phyloP scores from a whole-genome alignment of 2,797 vertebrate species.

The Gallinago solitaria region DNA sequence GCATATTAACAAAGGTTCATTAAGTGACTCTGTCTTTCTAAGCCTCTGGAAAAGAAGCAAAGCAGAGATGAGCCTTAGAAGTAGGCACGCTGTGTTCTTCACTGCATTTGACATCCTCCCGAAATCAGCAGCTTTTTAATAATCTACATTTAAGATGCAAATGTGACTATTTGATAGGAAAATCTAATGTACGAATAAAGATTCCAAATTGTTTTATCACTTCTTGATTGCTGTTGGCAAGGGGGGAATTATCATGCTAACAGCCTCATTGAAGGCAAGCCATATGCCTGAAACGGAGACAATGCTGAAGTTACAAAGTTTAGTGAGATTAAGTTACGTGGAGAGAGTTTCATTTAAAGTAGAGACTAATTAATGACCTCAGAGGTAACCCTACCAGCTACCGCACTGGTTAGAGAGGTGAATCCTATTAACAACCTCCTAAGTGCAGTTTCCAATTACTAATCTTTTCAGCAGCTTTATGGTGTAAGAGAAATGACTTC shows the following conservation, averaged over 20 bases:
- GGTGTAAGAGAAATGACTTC: slow-evolving; percentile 44
- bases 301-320: slow-evolving; percentile 17
- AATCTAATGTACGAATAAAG: slow-evolving; percentile 40
- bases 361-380: slow-evolving; percentile 65
- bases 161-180: slow-evolving; percentile 10
- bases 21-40: slow-evolving; percentile 17
- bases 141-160: slow-evolving; percentile 43
- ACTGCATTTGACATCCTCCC: neutral
- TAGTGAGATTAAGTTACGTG: slow-evolving; percentile 44
- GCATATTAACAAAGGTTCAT: slow-evolving; percentile 65
- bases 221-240: neutral
- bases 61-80: slow-evolving; percentile 1
- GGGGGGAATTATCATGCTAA: slow-evolving; percentile 12
- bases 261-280: neutral
- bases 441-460: slow-evolving; percentile 62
- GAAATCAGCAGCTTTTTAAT: slow-evolving; percentile 38
- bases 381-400: slow-evolving; percentile 51
- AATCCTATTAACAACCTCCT: slow-evolving; percentile 52
- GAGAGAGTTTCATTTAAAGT: slow-evolving; percentile 52
- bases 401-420: slow-evolving; percentile 36
- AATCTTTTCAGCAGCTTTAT: slow-evolving; percentile 61
- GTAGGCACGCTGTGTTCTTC: neutral
- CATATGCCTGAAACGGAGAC: slow-evolving; percentile 23
- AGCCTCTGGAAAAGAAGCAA: slow-evolving; percentile 48
- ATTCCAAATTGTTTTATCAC: slow-evolving; percentile 38